Conservation (phyloP, 2,113 vertebrate genomes). For the Micronycteris hirsuta region DNA sequence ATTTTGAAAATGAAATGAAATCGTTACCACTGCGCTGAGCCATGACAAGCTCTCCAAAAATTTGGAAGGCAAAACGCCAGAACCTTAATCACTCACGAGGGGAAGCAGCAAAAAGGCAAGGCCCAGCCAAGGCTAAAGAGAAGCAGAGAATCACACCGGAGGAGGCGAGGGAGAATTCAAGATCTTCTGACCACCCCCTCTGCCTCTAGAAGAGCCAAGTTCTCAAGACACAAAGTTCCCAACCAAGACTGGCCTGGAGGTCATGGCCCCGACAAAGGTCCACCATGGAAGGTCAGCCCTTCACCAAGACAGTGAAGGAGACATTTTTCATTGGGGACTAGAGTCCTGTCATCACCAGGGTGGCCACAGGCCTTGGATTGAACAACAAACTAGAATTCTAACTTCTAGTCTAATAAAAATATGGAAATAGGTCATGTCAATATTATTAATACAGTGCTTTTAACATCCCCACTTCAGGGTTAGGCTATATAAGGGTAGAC, state of each 20-base stretch:
- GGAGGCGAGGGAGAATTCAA: neutral
- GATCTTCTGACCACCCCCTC: neutral
- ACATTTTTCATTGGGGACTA: neutral
- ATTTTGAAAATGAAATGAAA: constrained; percentile 68
- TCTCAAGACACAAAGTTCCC: neutral
- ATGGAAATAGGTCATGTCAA: neutral
- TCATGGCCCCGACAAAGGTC: too few relatives aligned
- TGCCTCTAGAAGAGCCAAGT: neutral
- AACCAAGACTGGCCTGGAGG: too few relatives aligned
- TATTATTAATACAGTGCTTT: neutral
- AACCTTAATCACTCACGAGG: neutral
- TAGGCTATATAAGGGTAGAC: neutral
- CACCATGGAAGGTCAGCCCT: neutral
- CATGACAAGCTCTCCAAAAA: constrained; percentile 47
- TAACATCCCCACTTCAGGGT: neutral
- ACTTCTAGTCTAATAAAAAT: neutral
- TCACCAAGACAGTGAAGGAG: neutral
- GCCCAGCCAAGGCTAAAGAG: neutral
- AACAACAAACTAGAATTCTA: neutral
- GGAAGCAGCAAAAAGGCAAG: neutral
- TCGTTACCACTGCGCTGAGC: constrained; percentile 40
- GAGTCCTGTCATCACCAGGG: neutral
- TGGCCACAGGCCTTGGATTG: neutral
- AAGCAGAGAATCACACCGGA: neutral
- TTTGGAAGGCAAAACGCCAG: constrained; percentile 45